Base-by-base conservation (phyloP, 2,888 invertebrate genomes). In the Leptinotarsa peninsularis region DNA sequence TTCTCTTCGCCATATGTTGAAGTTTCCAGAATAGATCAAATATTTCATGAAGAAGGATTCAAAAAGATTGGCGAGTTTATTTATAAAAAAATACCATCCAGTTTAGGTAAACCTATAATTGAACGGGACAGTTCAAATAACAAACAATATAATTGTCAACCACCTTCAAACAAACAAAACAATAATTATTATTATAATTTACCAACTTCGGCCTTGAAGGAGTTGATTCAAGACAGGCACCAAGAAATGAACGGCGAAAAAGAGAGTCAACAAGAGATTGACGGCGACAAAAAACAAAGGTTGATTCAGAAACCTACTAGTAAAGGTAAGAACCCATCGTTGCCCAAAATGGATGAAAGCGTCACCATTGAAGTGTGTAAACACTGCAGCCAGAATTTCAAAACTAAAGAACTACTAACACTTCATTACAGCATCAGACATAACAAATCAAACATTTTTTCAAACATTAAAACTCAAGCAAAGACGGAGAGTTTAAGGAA, bases 121-220 rank as follows among this genome's bases (percentile, higher is more conserved):
- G 43, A 43, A 10, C 10, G 10, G 43, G 43, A 10, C 43, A 43
- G 43, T 43, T 43, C 10, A 10, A 10, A 43, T 43, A 43, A 43
- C 2, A 13, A 49, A 18, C 15, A 17, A 49, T 69, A 56, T 17
- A 21, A 49, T 21, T 27, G 4, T 4, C 27, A 27, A 27, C 27
- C 4, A 27, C 27, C 27, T 27, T 27, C 27, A 21, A 69, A 23
- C 13, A 13, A 49, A 18, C 15, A 10, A 49, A 58, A 56, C 43
- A 17, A 49, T 21, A 49, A 49, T 54, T 70, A 58, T 54, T 70
- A 70, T 43, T 70, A 70, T 21, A 49, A 49, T 27, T 49, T 70
- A 21, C 70, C 70, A n/a, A 70, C 70, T 23, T 49, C 49, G 5
- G 70, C 70, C 4, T 33, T 70, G 58, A 70, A 60, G 17, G 58